Conservation (phyloP, 1,140 invertebrate genomes). For the Portunus trituberculatus region DNA sequence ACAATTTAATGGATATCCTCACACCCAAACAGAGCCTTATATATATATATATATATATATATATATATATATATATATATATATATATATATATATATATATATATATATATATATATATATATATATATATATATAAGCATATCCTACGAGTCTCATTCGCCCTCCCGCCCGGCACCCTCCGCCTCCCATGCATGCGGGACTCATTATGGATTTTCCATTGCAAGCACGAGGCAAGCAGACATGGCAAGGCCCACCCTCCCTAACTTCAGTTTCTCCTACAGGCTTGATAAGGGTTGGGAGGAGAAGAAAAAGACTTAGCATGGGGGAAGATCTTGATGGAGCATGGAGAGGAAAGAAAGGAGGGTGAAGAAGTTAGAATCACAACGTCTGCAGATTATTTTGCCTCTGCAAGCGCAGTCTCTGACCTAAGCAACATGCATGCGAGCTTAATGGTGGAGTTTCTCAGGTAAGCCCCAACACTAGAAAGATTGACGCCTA, state of each 20-base stretch:
- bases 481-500: neutral
- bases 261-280: neutral
- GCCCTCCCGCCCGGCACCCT: neutral
- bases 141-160: neutral
- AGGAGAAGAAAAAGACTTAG: too few relatives aligned
- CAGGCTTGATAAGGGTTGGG: neutral
- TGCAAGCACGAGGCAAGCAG: conserved; percentile 17
- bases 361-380: neutral
- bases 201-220: conserved; percentile 15
- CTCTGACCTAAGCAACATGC: neutral
- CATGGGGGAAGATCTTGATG: too few relatives aligned
- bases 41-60: neutral
- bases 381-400: neutral
- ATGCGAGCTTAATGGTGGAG: neutral
- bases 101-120: conserved; percentile 26
- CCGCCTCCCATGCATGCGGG: neutral
- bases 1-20: neutral
- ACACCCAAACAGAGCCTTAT: neutral
- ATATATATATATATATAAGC: neutral
- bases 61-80: conserved; percentile 26
- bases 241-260: neutral
- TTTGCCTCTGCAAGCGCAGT: neutral
- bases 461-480: neutral
- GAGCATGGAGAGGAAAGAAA: neutral
- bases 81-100: conserved; percentile 26